Conservation (phyloP, 2,888 invertebrate species). For the Escarpia spicata region DNA sequence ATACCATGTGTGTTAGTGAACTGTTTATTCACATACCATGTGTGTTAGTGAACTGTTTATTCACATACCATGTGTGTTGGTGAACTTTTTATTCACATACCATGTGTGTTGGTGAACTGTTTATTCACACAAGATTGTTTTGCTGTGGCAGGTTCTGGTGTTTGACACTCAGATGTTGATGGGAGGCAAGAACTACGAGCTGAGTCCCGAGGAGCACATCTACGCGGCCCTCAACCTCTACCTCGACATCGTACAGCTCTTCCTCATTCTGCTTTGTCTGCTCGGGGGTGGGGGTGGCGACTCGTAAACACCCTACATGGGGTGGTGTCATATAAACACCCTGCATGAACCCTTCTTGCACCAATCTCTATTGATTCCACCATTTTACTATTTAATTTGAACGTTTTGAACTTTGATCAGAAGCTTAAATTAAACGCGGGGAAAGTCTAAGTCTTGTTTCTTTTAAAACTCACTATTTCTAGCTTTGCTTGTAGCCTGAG, state of each 20-base stretch:
- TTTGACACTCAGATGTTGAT: conserved; percentile 76
- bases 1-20: too few species aligned
- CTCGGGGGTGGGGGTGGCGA: conserved; percentile 69
- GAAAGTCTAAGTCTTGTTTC: background rate
- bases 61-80: too few species aligned
- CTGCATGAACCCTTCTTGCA: background rate
- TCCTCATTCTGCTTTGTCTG: conserved; percentile 74
- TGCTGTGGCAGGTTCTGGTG: conserved; percentile 69
- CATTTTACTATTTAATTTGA: background rate
- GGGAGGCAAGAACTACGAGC: conserved; percentile 72
- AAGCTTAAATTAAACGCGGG: background rate
- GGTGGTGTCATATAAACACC: too few species aligned
- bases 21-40: too few species aligned
- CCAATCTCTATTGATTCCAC: background rate
- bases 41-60: too few species aligned
- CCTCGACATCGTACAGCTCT: conserved; percentile 74
- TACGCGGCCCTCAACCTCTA: conserved; percentile 74
- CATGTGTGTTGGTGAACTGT: too few species aligned
- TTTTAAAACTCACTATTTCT: background rate
- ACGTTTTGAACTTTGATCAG: background rate
- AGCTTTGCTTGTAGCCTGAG: background rate
- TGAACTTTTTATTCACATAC: too few species aligned
- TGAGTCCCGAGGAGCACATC: conserved; percentile 75
- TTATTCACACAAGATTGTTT: background rate
- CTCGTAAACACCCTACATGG: background rate